phyloP scores from a whole-genome alignment of 2,113 vertebrate genomes.

The Rhagologus leucostigma region DNA sequence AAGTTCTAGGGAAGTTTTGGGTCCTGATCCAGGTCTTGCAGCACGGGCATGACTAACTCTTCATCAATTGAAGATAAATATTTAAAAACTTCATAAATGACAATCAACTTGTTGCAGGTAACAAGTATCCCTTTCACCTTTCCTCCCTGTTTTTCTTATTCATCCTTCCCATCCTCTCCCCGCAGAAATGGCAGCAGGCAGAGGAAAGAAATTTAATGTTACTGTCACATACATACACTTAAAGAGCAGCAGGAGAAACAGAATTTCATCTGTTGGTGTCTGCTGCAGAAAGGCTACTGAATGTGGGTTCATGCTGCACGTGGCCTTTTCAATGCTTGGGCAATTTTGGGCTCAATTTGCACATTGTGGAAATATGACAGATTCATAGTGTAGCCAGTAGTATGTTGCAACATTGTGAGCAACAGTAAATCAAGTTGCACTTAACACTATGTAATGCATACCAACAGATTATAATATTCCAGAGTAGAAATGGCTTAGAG shows the following conservation, averaged over 20 bases:
- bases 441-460: not conserved
- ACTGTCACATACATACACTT: not conserved
- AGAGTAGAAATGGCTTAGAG: not conserved
- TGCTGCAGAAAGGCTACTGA: not conserved
- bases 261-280: not conserved
- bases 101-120: conserved; percentile 37
- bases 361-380: not conserved
- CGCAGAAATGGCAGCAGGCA: not conserved
- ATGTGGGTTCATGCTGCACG: not conserved
- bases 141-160: not conserved
- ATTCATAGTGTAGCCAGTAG: not conserved
- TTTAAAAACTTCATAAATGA: conserved; percentile 34
- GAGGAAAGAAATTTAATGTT: not conserved
- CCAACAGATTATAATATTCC: not conserved
- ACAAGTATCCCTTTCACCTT: conserved; percentile 36
- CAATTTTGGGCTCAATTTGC: not conserved
- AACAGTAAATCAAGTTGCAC: not conserved
- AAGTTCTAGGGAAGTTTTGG: conserved; percentile 15
- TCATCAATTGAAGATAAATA: conserved; percentile 65
- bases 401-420: not conserved
- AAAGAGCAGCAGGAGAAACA: not conserved
- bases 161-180: not conserved
- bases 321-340: not conserved
- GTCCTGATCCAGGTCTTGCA: conserved; percentile 56
- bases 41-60: conserved; percentile 41